Evolutionary conservation across 1,140 invertebrate species (phyloP).

Genomic region (Melitaea cinxia): DNA sequence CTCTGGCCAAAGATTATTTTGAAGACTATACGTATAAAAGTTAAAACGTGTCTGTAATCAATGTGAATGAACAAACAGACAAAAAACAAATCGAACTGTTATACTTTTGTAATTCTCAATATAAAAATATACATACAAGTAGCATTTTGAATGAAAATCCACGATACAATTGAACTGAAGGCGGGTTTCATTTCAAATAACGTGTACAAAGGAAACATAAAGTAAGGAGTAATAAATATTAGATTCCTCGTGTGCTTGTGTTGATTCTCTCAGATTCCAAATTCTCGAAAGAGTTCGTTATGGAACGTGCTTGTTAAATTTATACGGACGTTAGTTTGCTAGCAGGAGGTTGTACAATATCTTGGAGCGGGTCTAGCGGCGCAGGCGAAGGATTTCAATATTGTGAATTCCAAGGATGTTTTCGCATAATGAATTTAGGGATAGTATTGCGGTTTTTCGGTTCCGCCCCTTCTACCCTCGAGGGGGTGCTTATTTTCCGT

Average conservation of each 20-base stretch:
- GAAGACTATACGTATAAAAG: background rate
- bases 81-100: too few species aligned
- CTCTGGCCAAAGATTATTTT: conserved; percentile 14
- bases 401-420: conserved; percentile 79
- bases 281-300: conserved; percentile 29
- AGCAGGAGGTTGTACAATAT: conserved; percentile 54
- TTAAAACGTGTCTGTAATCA: background rate
- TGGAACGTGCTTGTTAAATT: conserved; percentile 34
- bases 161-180: background rate
- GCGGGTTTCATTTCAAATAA: background rate
- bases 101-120: too few species aligned
- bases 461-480: conserved; percentile 49
- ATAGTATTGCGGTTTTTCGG: conserved; percentile 77
- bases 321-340: conserved; percentile 57
- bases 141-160: background rate
- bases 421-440: conserved; percentile 78
- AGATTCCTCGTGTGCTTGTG: conserved; percentile 6
- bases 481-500: conserved; percentile 50
- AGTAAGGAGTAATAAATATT: conserved; percentile 12
- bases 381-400: conserved; percentile 70
- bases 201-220: background rate
- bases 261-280: conserved; percentile 16
- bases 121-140: background rate
- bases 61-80: background rate
- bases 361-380: conserved; percentile 39